phyloP scores from a whole-genome alignment of 2,113 vertebrate genomes.

The Labeo rohita region DNA sequence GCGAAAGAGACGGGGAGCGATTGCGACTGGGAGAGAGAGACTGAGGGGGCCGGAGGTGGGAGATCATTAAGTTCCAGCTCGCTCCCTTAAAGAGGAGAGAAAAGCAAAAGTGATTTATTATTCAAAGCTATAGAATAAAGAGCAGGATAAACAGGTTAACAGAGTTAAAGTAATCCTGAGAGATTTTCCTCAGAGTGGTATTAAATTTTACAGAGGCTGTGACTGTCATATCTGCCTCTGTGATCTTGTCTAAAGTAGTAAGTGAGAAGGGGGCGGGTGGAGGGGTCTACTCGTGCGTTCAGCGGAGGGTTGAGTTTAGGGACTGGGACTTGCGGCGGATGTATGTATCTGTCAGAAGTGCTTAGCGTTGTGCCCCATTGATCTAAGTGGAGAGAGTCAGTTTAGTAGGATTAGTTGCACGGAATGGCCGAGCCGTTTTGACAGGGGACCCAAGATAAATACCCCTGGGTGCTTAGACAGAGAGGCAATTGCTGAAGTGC shows the following conservation, averaged over 20 bases:
- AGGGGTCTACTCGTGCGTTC: conserved; percentile 41
- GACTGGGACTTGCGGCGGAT: conserved; percentile 63
- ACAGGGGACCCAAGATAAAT: conserved; percentile 49
- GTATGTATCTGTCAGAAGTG: conserved; percentile 63
- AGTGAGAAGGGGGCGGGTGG: conserved; percentile 63
- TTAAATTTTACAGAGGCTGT: conserved; percentile 71
- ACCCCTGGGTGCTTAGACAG: conserved; percentile 28
- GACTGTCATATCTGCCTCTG: conserved; percentile 59
- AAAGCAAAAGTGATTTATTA: conserved; percentile 69
- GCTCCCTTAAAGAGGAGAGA: not conserved
- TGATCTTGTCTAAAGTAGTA: conserved; percentile 71
- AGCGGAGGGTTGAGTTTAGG: conserved; percentile 54
- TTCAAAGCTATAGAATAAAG: conserved; percentile 77
- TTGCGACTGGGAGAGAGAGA: conserved; percentile 34
- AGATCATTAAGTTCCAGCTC: conserved; percentile 22
- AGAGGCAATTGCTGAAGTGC: conserved; percentile 21
- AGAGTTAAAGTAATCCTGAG: conserved; percentile 71
- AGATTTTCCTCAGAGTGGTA: conserved; percentile 71
- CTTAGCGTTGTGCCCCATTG: conserved; percentile 50
- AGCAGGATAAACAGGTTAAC: conserved; percentile 82
- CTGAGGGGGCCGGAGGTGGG: not conserved
- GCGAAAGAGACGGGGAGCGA: conserved; percentile 17
- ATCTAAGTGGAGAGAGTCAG: conserved; percentile 55
- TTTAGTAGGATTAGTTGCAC: conserved; percentile 60
- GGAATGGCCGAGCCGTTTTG: conserved; percentile 45